Percentiles rank a stretch among this genome's conserved stretches.
These are phyloP conservation scores for Ischnura elegans DNA, from an alignment of 2,888 invertebrate species.

Conservation along the genomic window DNA sequence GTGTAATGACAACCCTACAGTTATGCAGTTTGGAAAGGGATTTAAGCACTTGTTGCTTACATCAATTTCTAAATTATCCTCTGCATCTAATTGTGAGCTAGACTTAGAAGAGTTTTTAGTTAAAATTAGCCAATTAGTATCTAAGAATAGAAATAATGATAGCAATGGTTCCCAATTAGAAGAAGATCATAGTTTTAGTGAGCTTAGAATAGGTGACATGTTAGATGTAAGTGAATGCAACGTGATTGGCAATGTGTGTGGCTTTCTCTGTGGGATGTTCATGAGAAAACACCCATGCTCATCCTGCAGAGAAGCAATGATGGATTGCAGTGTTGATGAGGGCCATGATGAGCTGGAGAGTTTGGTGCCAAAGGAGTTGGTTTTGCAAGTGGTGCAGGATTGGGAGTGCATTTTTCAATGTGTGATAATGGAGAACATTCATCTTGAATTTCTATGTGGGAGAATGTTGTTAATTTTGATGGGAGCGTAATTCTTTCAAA, in stretches of 20 bases:
- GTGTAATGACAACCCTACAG: conserved; percentile 7
- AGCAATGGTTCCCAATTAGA: not conserved
- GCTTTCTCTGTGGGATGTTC: not conserved
- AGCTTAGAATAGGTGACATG: not conserved
- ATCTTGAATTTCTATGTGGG: too few species aligned
- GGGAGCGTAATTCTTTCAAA: too few species aligned
- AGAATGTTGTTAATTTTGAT: too few species aligned
- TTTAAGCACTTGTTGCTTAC: not conserved
- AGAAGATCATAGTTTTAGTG: not conserved
- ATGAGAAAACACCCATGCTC: not conserved
- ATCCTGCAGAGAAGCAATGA: too few species aligned
- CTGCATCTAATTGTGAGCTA: not conserved
- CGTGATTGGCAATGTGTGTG: not conserved
- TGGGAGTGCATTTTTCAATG: not conserved
- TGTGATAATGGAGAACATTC: not conserved
- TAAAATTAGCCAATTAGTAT: not conserved
- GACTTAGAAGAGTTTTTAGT: not conserved
- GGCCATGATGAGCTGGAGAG: not conserved
- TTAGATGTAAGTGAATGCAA: not conserved
- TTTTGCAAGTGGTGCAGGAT: not conserved
- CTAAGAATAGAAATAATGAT: not conserved
- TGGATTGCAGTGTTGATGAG: too few species aligned
- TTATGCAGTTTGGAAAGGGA: not conserved
- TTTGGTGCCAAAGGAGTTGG: not conserved
- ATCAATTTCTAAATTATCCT: not conserved